These are phyloP conservation scores for Pachypsylla venusta DNA, from an alignment of 1,140 invertebrate genomes.

Conservation along the genomic window DNA sequence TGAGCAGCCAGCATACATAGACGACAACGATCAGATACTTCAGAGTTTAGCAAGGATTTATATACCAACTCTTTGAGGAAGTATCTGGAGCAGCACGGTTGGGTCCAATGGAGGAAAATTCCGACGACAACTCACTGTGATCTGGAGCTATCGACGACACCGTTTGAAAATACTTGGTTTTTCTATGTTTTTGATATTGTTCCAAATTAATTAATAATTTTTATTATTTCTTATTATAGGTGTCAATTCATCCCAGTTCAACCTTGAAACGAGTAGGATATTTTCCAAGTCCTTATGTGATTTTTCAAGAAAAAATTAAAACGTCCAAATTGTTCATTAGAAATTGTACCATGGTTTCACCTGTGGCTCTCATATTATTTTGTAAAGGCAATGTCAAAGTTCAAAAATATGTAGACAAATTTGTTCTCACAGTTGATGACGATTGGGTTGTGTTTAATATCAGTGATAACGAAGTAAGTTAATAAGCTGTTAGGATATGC, in stretches of 20 bases:
- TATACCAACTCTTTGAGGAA: too few relatives aligned
- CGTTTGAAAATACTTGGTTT: too few relatives aligned
- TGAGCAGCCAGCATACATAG: too few relatives aligned
- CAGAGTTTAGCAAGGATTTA: too few relatives aligned
- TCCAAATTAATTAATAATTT: too few relatives aligned
- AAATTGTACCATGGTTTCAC: conserved; percentile 63
- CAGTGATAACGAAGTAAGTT: conserved; percentile 48
- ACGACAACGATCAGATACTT: too few relatives aligned
- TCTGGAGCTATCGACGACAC: too few relatives aligned
- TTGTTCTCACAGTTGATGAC: conserved; percentile 60
- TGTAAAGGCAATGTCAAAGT: conserved; percentile 53
- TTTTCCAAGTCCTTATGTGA: conserved; percentile 58
- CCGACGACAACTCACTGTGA: too few relatives aligned
- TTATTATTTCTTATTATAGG: conserved; percentile 27
- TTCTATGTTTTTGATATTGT: too few relatives aligned
- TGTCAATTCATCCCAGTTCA: conserved; percentile 60
- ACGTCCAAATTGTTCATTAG: conserved; percentile 62
- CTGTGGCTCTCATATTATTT: conserved; percentile 63
- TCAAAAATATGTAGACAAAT: conserved; percentile 53
- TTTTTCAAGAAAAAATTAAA: conserved; percentile 71
- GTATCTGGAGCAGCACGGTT: too few relatives aligned
- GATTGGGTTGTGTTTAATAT: conserved; percentile 72
- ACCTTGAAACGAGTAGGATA: conserved; percentile 47
- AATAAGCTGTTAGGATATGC: too few relatives aligned
- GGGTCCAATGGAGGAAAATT: too few relatives aligned